These are phyloP conservation scores for Megaceryle torquata DNA, from an alignment of 2,113 vertebrate species.

Conservation along the genomic window DNA sequence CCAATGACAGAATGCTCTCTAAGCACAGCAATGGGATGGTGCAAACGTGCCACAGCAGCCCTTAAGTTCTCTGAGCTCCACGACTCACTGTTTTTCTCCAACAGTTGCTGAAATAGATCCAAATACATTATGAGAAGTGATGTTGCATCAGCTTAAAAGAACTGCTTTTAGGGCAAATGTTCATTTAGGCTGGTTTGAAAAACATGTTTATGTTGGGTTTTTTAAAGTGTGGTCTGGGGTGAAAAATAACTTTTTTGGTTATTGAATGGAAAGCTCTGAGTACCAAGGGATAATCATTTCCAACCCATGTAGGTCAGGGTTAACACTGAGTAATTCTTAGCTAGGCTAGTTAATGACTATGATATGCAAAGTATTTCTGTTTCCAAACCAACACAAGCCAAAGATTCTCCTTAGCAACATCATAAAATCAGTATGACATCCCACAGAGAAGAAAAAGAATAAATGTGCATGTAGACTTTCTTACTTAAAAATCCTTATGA, in stretches of 20 bases:
- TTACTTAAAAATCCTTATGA: background rate
- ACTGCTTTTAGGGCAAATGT: background rate
- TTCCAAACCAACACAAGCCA: constrained; percentile 39
- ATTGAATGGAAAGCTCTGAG: background rate
- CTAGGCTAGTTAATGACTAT: constrained; percentile 34
- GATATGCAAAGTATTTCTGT: constrained; percentile 56
- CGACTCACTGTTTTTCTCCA: background rate
- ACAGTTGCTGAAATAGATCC: constrained; percentile 1
- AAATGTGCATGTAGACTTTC: background rate
- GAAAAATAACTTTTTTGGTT: background rate
- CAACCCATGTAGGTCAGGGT: background rate
- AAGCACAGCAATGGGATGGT: background rate
- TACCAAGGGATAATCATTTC: constrained; percentile 11
- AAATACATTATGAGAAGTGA: constrained; percentile 28
- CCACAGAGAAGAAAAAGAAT: background rate
- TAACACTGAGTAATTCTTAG: constrained; percentile 38
- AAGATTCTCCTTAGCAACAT: constrained; percentile 36
- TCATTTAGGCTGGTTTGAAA: background rate
- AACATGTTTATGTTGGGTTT: background rate
- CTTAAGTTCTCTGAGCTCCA: background rate
- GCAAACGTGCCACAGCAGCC: background rate
- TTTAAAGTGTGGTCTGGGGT: background rate
- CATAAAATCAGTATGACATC: constrained; percentile 32
- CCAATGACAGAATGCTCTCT: background rate
- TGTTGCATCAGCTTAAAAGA: background rate